A percentile compares a stretch with the other conserved stretches of the same genome.
These are phyloP conservation scores for Holcopasites calliopsidis DNA, from an alignment of 1,140 invertebrate genomes.

Conservation along the genomic window DNA sequence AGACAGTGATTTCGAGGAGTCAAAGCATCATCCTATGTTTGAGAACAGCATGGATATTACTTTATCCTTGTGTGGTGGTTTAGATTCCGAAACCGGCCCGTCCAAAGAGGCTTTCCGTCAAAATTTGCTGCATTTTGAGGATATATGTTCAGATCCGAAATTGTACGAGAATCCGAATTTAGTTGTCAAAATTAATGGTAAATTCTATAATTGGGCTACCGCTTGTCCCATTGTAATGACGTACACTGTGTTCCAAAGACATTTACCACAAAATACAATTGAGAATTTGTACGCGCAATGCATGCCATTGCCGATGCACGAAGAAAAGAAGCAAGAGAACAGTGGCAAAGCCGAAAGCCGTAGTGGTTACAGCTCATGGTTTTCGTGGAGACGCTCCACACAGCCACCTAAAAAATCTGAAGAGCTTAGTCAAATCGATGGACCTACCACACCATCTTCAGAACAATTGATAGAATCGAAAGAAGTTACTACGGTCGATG, in stretches of 20 bases:
- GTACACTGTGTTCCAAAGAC: slow-evolving; percentile 89
- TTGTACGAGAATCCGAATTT: slow-evolving; percentile 91
- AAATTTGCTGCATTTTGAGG: slow-evolving; percentile 89
- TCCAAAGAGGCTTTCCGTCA: slow-evolving; percentile 86
- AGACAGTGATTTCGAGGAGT: slow-evolving; percentile 91
- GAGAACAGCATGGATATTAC: slow-evolving; percentile 84
- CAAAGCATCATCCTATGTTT: slow-evolving; percentile 81
- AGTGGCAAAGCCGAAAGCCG: slow-evolving; percentile 71
- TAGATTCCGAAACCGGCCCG: slow-evolving; percentile 82
- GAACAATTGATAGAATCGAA: slow-evolving; percentile 52
- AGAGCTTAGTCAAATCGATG: slow-evolving; percentile 44
- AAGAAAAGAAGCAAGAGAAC: slow-evolving; percentile 68
- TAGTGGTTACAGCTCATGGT: slow-evolving; percentile 81
- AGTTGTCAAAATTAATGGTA: slow-evolving; percentile 92
- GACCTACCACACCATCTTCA: too few relatives aligned
- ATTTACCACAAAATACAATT: slow-evolving; percentile 83
- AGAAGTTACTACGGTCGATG: slow-evolving; percentile 35
- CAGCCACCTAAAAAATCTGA: slow-evolving; percentile 72
- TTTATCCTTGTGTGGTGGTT: slow-evolving; percentile 90
- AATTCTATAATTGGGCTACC: slow-evolving; percentile 93
- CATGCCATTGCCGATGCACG: slow-evolving; percentile 72
- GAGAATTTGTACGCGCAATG: slow-evolving; percentile 76
- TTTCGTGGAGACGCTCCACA: slow-evolving; percentile 81
- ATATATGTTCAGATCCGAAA: slow-evolving; percentile 89
- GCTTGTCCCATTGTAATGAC: slow-evolving; percentile 94